Base-by-base conservation (phyloP, 2,888 invertebrate genomes). In the Podotricha telesiphe region DNA sequence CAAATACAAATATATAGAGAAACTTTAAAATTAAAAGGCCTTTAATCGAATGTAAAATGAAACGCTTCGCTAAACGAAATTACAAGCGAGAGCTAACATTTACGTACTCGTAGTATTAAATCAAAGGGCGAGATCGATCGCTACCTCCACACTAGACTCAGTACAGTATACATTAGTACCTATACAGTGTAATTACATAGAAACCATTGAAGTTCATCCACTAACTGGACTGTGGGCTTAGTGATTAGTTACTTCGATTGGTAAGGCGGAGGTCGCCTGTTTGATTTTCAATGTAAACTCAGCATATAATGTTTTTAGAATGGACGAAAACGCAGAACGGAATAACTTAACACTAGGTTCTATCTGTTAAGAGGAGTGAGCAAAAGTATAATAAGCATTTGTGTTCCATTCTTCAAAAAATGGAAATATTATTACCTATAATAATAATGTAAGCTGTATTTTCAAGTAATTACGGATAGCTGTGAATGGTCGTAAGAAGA, bases 81-180 rank as follows among this genome's bases (percentile, higher is more conserved):
- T 47, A 47, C 47, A 47, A 17, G 47, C 47, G 8, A 8, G 17
- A 17, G 17, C 47, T 8, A 45, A 42, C 58, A 1, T 40, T 56
- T 22, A 15, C 58, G 53, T n/a, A 1, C 53, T 28, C 34, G 28
- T n/a, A n/a, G 53, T 53, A 53, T n/a, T 13, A 45, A 59, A 42
- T 45, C 45, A 45, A 59, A 42, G 59, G 59, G 59, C 59, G 59
- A 45, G 42, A 59, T 45, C 11, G 59, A 22, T 59, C 42, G 42
- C 17, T 55, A 10, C 28, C 53, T 2, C 1, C 13, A 13, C 42
- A 1, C 1, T 42, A 13, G 4, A 13, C 42, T 53, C n/a, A 22
- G 13, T 48, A 20, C 13, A 6, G 20, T 51, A 51, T 11, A 10
- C 20, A 20, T 11, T 28, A 28, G 28, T 34, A 55, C 17, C n/a